Percentiles rank a stretch among this genome's conserved stretches.
phyloP scores from a whole-genome alignment of 2,797 vertebrate genomes.

The Melanotaenia maccullochi region DNA sequence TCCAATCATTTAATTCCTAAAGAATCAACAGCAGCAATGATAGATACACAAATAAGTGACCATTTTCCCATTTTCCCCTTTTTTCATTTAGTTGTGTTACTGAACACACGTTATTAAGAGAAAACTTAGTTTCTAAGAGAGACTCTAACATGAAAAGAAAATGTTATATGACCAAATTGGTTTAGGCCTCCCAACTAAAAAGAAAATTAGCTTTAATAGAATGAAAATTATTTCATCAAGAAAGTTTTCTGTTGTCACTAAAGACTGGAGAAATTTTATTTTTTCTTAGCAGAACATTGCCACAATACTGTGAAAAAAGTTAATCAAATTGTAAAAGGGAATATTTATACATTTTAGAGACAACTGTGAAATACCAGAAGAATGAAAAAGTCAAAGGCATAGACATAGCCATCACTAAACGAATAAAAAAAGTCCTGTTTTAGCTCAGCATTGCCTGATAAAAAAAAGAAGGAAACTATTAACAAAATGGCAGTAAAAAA shows the following conservation, averaged over 20 bases:
- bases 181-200: background rate
- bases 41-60: background rate
- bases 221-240: background rate
- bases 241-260: background rate
- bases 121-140: background rate
- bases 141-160: background rate
- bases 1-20: background rate
- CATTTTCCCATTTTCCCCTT: background rate
- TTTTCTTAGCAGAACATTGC: background rate
- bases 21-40: background rate
- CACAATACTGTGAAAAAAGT: background rate
- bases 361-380: background rate
- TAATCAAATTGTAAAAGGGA: background rate
- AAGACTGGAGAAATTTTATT: background rate
- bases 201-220: background rate
- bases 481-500: conserved; percentile 39
- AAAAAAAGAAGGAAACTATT: conserved; percentile 16
- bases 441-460: background rate
- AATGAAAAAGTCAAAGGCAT: background rate
- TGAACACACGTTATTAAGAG: background rate
- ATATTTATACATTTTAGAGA: background rate
- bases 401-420: background rate
- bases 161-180: background rate
- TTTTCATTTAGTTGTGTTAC: background rate
- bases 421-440: background rate